Percentiles rank a stretch among this genome's conserved stretches.
Evolutionary conservation across 2,888 invertebrate species (phyloP).

Genomic region (Troides oblongomaculatus): DNA sequence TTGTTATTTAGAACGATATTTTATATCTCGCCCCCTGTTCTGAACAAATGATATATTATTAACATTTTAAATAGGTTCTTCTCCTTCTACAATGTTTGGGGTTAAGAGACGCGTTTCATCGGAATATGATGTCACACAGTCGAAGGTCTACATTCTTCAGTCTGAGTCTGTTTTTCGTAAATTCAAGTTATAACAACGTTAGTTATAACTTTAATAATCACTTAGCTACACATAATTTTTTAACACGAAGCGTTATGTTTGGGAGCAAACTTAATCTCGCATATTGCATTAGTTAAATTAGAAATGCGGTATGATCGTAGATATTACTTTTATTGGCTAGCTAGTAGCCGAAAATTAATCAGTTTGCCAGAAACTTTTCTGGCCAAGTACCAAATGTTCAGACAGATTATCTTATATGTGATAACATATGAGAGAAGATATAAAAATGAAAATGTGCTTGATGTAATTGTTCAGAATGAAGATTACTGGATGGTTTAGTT

Average conservation of each 20-base stretch:
- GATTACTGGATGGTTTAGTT: background rate
- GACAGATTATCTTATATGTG: background rate
- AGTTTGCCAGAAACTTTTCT: conserved; percentile 7
- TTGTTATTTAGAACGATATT: no score
- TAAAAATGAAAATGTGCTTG: background rate
- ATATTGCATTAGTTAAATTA: conserved; percentile 77
- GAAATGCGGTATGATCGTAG: conserved; percentile 65
- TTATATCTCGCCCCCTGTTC: no score
- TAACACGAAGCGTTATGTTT: background rate
- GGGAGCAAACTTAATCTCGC: conserved; percentile 35
- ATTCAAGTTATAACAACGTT: background rate
- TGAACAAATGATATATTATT: no score
- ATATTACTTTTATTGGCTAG: conserved; percentile 20
- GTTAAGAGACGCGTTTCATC: no score
- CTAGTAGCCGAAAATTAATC: conserved; percentile 12
- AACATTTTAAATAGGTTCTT: no score
- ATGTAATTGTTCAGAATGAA: background rate
- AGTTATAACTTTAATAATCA: background rate
- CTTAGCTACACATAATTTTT: background rate
- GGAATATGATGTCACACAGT: no score
- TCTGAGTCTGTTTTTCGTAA: no score
- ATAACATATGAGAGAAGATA: background rate
- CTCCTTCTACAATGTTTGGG: no score
- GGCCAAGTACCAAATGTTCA: conserved; percentile 12
- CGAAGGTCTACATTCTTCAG: no score